Evolutionary conservation across 2,113 vertebrate species (phyloP).

Genomic region (Calyptommatus sinebrachiatus): DNA sequence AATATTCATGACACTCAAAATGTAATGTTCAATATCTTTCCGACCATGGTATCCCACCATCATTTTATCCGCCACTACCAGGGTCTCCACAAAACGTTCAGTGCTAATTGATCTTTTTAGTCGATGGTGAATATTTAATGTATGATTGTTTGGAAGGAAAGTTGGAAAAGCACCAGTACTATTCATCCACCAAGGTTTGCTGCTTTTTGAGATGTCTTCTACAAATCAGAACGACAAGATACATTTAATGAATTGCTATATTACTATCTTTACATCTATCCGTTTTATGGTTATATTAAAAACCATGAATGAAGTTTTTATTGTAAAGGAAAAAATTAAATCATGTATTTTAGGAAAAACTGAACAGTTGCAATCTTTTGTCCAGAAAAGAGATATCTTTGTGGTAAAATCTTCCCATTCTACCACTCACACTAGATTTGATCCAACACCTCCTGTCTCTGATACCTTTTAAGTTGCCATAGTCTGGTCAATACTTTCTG

Average conservation of each 20-base stretch:
- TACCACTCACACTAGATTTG: too few species aligned
- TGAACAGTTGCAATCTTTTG: too few species aligned
- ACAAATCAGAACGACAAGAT: conserved; percentile 60
- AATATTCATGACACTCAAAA: conserved; percentile 99
- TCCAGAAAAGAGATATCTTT: too few species aligned
- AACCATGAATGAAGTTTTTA: conserved; percentile 29
- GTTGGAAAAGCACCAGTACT: conserved; percentile 63
- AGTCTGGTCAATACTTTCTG: too few species aligned
- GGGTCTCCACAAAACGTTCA: conserved; percentile 94
- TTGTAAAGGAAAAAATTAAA: conserved; percentile 17
- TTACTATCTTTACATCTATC: conserved; percentile 46
- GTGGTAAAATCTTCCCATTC: too few species aligned
- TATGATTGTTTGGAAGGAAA: conserved; percentile 64
- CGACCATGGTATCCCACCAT: conserved; percentile 98
- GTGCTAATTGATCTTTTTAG: conserved; percentile 89
- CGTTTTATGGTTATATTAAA: conserved; percentile 11
- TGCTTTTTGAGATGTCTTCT: conserved; percentile 80
- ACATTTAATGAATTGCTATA: conserved; percentile 53
- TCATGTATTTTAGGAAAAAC: conserved; percentile 8
- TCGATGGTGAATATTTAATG: conserved; percentile 62
- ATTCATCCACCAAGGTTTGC: conserved; percentile 75
- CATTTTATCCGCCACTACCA: conserved; percentile 98
- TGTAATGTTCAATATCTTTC: conserved; percentile 98
- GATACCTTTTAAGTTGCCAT: too few species aligned
- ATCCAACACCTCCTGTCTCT: too few species aligned